Percentiles rank a stretch among this genome's conserved stretches.
phyloP scores from a whole-genome alignment of 2,797 vertebrate genomes.

The Psittacula derbiana region DNA sequence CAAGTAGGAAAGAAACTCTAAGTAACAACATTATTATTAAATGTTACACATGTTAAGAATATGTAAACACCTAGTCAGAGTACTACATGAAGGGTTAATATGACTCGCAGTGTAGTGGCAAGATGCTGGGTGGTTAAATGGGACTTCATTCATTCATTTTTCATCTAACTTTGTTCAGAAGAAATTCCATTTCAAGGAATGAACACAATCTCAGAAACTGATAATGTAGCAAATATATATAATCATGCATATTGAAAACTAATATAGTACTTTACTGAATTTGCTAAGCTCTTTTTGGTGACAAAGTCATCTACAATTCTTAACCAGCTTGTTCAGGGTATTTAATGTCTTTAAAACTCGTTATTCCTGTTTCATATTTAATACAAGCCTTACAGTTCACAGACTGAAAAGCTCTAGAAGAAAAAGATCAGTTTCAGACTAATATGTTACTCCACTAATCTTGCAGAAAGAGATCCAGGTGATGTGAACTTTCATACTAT shows the following conservation, averaged over 20 bases:
- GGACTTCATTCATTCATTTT: neutral
- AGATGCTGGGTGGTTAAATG: neutral
- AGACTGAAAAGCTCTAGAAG: neutral
- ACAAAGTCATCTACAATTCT: neutral
- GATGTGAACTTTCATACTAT: slow-evolving; percentile 29
- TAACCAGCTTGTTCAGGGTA: slow-evolving; percentile 26
- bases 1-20: neutral
- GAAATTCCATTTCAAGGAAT: neutral
- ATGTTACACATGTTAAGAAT: neutral
- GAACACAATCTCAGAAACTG: neutral
- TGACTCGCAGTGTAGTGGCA: neutral
- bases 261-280: slow-evolving; percentile 2
- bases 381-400: slow-evolving; percentile 30
- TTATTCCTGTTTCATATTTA: slow-evolving; percentile 45
- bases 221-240: neutral
- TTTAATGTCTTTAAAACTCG: slow-evolving; percentile 36
- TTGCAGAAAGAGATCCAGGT: slow-evolving; percentile 27
- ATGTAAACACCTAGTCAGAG: neutral
- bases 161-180: neutral
- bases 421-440: slow-evolving; percentile 40
- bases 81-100: neutral
- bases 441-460: slow-evolving; percentile 41
- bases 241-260: neutral
- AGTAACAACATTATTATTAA: neutral
- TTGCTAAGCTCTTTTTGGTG: slow-evolving; percentile 7